Percentiles rank a stretch among this genome's conserved stretches.
Evolutionary conservation across 2,113 vertebrate species (phyloP).

Genomic region (Todiramphus chloris): DNA sequence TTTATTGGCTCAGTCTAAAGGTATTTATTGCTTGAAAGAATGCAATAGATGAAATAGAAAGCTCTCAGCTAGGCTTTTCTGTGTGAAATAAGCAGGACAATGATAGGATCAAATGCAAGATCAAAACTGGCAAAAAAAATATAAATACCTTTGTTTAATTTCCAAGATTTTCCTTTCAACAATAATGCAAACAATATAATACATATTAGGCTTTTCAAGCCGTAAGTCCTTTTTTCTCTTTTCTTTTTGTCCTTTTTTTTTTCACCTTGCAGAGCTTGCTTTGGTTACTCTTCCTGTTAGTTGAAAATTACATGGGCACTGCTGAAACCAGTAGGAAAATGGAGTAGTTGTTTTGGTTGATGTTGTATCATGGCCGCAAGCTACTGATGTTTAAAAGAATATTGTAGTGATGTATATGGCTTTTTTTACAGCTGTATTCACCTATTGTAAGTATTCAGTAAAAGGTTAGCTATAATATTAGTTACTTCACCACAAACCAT

Average conservation of each 20-base stretch:
- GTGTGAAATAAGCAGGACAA: slow-evolving; percentile 32
- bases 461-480: slow-evolving; percentile 39
- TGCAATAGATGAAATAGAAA: background rate
- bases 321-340: slow-evolving; percentile 51
- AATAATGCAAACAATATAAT: slow-evolving; percentile 13
- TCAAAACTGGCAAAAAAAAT: background rate
- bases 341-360: background rate
- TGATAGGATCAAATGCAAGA: background rate
- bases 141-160: background rate
- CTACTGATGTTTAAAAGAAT: slow-evolving; percentile 30
- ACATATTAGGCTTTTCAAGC: background rate
- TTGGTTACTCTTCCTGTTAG: slow-evolving; percentile 49
- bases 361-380: slow-evolving; percentile 15
- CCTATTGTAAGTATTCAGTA: slow-evolving; percentile 29
- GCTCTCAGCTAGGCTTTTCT: slow-evolving; percentile 2
- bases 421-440: slow-evolving; percentile 25
- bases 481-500: slow-evolving; percentile 21
- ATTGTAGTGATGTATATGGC: background rate
- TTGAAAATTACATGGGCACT: slow-evolving; percentile 24
- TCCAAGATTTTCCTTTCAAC: background rate
- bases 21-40: background rate
- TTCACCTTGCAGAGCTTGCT: slow-evolving; percentile 31
- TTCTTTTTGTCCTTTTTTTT: background rate
- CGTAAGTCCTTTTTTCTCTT: background rate
- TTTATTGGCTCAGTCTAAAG: background rate